Percentiles rank a stretch among this genome's conserved stretches.
phyloP scores from a whole-genome alignment of 1,140 invertebrate species.

The Campodea augens region DNA sequence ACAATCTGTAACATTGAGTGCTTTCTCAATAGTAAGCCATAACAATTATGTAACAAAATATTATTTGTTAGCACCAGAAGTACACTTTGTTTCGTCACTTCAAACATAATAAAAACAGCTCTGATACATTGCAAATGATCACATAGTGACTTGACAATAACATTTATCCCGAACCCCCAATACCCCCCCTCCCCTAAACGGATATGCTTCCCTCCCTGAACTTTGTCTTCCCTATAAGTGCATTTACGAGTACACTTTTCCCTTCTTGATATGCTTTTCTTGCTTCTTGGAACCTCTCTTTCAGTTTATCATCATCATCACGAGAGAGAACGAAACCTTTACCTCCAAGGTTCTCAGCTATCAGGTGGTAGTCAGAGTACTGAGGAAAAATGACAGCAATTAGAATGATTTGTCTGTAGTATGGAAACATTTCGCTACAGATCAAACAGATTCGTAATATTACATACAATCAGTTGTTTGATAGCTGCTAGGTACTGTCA shows the following conservation, averaged over 20 bases:
- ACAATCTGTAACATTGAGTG: no score
- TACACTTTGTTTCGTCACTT: no score
- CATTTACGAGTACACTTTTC: conserved; percentile 36
- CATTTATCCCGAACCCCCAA: no score
- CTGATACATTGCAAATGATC: no score
- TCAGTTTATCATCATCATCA: conserved; percentile 27
- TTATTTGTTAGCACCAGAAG: no score
- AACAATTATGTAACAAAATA: no score
- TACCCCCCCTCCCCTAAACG: no score
- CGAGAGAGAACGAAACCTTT: conserved; percentile 29
- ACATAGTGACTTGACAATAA: no score
- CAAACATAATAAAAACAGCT: no score
- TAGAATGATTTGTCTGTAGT: background rate
- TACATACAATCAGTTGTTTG: no score
- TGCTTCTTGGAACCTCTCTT: conserved; percentile 25
- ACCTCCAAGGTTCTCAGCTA: conserved; percentile 35
- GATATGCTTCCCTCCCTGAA: conserved; percentile 45
- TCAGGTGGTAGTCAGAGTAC: conserved; percentile 32
- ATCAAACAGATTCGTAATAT: background rate
- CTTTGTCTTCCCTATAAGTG: conserved; percentile 39
- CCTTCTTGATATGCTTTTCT: conserved; percentile 22
- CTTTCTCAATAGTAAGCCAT: no score
- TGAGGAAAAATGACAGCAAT: conserved; percentile 14
- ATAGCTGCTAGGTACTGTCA: no score
- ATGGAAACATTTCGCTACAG: background rate